Conservation (phyloP, 2,113 vertebrate genomes). For the Fulica atra region DNA sequence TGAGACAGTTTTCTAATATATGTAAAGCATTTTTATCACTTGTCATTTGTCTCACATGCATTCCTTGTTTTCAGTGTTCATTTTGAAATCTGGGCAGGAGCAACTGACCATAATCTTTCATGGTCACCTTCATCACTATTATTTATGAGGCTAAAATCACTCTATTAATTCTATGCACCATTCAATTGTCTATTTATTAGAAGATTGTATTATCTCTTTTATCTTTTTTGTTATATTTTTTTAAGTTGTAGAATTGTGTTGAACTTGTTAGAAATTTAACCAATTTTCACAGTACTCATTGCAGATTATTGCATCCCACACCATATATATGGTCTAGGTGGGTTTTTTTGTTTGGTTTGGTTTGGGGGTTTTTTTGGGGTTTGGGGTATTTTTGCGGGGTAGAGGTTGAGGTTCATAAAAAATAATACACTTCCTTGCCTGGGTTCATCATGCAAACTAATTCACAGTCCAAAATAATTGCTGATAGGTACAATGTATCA, state of each 20-base stretch:
- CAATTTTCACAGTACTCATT: background rate
- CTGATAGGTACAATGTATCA: background rate
- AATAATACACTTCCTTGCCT: background rate
- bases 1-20: background rate
- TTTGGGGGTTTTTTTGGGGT: no score
- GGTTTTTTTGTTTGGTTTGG: no score
- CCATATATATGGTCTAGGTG: background rate
- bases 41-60: background rate
- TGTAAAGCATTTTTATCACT: background rate
- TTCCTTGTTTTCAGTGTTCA: background rate
- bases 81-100: background rate
- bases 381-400: no score
- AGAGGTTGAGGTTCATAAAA: background rate
- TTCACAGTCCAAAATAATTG: background rate
- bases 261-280: background rate
- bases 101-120: background rate
- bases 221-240: background rate
- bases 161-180: background rate
- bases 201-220: background rate
- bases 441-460: background rate
- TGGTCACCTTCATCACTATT: background rate
- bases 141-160: background rate
- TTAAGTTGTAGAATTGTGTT: background rate
- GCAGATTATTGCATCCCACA: background rate
- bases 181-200: background rate